Evolutionary conservation across 1,140 invertebrate genomes (phyloP), one percentile per base, ranked within the genome.

Genomic region (Nymphalis io): DNA sequence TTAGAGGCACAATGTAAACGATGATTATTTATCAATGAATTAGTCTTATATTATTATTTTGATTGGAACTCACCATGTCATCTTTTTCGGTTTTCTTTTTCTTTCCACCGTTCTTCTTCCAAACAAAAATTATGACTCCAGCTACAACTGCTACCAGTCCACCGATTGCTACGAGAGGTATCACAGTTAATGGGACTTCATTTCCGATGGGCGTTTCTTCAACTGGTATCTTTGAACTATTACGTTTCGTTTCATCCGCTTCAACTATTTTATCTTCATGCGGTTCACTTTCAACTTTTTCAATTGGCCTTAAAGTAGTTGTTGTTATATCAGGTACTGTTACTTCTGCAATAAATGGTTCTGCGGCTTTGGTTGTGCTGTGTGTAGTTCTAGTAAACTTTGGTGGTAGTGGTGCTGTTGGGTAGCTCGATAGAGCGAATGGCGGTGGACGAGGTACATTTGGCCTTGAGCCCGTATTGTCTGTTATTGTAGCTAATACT

Each of bases 151-250:
- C 70, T 15, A 91, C 85, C 18, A 91, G 58, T 38, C 78, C 83
- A 61, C 81, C 84, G 40, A 90, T 88, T 3, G 86, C 88, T 27
- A 89, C 72, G n/a, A 89, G 62, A 4, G 89, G 87, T 72, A 91
- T 85, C 27, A 90, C 77, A 39, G 87, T 84, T 55, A 90, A 60
- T 21, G 85, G 74, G 12, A 88, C 71, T 48, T 88, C 84, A 68
- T 63, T 87, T 39, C 59, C 73, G 3, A 72, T 74, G 6, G 64
- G 60, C n/a, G 69, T 74, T 48, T 86, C 81, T 23, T 84, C 76
- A 3, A 60, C 44, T 48, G 62, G 20, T 27, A 59, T 55, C 65
- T 77, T 79, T 3, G 79, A 74, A 42, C 61, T 80, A 39, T 80
- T 85, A 48, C 62, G 73, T 58, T 80, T 80, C 8, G 80, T 72